Evolutionary conservation across 2,797 vertebrate genomes (phyloP), one percentile per base, ranked within the genome.

Genomic region (Manis crassicaudata): DNA sequence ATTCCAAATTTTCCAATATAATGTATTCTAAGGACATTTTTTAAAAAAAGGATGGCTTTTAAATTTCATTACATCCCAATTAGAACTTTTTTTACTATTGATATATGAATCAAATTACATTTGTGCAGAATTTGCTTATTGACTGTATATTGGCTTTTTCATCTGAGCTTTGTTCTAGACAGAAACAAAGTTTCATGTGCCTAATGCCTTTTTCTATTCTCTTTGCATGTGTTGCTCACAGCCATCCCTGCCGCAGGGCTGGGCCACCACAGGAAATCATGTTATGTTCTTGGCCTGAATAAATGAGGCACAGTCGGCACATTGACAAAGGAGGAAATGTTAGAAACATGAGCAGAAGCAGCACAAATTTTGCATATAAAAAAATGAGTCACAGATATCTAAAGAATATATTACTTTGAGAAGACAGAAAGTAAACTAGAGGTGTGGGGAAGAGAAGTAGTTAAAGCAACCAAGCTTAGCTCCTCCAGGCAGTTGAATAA

Each of bases 401-500:
- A 90, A 56, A 83, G 46, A 85, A 46, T 46, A 32, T 79, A 63
- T 60, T 70, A 80, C n/a, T 73, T 91, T 72, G 56, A 79, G n/a
- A 95, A 88, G 65, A 92, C 20, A 52, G 37, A 87, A 92, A 32
- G 20, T 40, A 84, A 94, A 65, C 27, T 17, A 58, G 72, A 94
- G 60, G 16, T 77, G 21, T 29, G 70, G 40, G 37, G 87, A 27
- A 79, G 29, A 82, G 73, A 93, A 95, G 95, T 62, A 32, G 92
- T 96, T 94, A 97, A 95, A 90, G 80, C 54, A 92, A 88, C 54
- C 0, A 16, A 50, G 81, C 70, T 6, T 37, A 81, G 63, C 52
- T 89, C 96, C 90, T 88, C 70, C 11, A 96, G 77, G 84, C 88
- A 68, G 84, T 35, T 94, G 73, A 89, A 73, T 96, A 95, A 97